A percentile compares a stretch with the other conserved stretches of the same genome.
phyloP scores from a whole-genome alignment of 2,888 invertebrate species.

The Troglohyphantes excavatus region DNA sequence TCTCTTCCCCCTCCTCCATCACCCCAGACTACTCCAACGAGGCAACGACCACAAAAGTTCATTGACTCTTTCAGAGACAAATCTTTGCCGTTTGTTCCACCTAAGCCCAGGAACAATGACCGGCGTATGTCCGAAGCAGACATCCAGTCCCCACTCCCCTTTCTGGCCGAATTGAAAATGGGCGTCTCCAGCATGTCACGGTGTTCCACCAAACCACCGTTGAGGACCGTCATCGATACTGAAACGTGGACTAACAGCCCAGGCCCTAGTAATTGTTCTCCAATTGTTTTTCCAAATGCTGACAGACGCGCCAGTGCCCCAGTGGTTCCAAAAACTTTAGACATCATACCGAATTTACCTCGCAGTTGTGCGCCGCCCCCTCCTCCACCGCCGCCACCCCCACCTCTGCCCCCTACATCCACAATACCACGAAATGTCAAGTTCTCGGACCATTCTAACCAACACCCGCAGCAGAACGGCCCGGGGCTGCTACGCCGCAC shows the following conservation, averaged over 20 bases:
- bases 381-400: conserved; percentile 72
- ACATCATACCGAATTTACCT: conserved; percentile 64
- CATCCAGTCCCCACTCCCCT: conserved; percentile 77
- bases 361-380: conserved; percentile 45
- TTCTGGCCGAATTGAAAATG: conserved; percentile 79
- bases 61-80: conserved; percentile 64
- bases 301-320: conserved; percentile 62
- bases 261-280: not conserved
- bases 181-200: conserved; percentile 68
- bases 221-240: conserved; percentile 32
- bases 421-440: conserved; percentile 51
- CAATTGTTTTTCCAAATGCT: conserved; percentile 42
- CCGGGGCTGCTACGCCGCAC: conserved; percentile 49
- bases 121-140: conserved; percentile 79
- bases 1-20: conserved; percentile 80
- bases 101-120: conserved; percentile 76
- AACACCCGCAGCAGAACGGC: conserved; percentile 86
- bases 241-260: conserved; percentile 50
- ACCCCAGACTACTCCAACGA: conserved; percentile 76
- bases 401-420: conserved; percentile 71
- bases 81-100: conserved; percentile 61
- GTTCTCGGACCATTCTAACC: conserved; percentile 85
- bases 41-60: conserved; percentile 52
- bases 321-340: conserved; percentile 55
- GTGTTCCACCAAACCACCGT: conserved; percentile 45